Conservation (phyloP, 1,140 invertebrate genomes). For the Drosophila melanogaster region Release_6_plus_ISO1_MT NC_004354.4:898501-899000, state of each 20-base stretch:
- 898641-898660: constrained; percentile 27
- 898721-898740: constrained; percentile 69
- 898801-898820: neutral
- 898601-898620: neutral
- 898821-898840: neutral
- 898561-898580: constrained; percentile 17
- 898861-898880: constrained; percentile 62
- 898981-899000: constrained; percentile 3
- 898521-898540: neutral
- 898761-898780: constrained; percentile 54
- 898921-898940: constrained; percentile 55
- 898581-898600: constrained; percentile 7
- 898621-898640: neutral
- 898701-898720: constrained; percentile 58
- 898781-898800: neutral
- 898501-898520: constrained; percentile 2
- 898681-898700: constrained; percentile 10
- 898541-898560: constrained; percentile 2
- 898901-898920: constrained; percentile 55
- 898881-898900: constrained; percentile 46
- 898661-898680: constrained; percentile 43
- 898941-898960: constrained; percentile 9
- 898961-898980: neutral
- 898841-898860: constrained; percentile 56
- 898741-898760: constrained; percentile 51